Conservation (phyloP, 2,888 invertebrate genomes). For the Euplagia quadripunctaria region DNA sequence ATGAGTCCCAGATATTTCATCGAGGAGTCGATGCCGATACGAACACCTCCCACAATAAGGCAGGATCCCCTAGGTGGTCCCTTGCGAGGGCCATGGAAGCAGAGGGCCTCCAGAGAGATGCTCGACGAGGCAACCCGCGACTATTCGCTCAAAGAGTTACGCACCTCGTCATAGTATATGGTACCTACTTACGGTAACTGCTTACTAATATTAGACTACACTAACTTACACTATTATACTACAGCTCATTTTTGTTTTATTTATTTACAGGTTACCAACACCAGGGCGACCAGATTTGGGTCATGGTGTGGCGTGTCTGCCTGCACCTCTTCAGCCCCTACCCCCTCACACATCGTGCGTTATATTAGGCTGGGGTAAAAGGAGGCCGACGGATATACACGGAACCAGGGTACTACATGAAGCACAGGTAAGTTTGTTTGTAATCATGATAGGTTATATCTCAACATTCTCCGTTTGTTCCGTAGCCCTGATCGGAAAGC, state of each 20-base stretch:
- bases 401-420: conserved; percentile 95
- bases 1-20: too few species aligned
- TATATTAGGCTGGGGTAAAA: conserved; percentile 98
- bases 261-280: conserved; percentile 69
- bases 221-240: too few species aligned
- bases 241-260: conserved; percentile 15
- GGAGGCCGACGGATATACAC: conserved; percentile 90
- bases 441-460: background rate
- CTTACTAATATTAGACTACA: too few species aligned
- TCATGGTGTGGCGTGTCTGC: conserved; percentile 93
- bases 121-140: too few species aligned
- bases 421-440: conserved; percentile 88
- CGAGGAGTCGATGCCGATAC: too few species aligned
- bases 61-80: too few species aligned
- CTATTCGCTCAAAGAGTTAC: too few species aligned
- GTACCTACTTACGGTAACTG: too few species aligned
- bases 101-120: too few species aligned
- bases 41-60: too few species aligned
- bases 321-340: conserved; percentile 89
- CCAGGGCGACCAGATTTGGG: conserved; percentile 75
- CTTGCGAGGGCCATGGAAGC: too few species aligned
- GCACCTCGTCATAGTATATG: too few species aligned
- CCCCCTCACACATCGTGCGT: conserved; percentile 91
- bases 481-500: background rate
- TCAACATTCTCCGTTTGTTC: background rate